Percentiles rank a stretch among this genome's conserved stretches.
phyloP scores from a whole-genome alignment of 2,797 vertebrate species.

The Neopelma chrysocephalum region DNA sequence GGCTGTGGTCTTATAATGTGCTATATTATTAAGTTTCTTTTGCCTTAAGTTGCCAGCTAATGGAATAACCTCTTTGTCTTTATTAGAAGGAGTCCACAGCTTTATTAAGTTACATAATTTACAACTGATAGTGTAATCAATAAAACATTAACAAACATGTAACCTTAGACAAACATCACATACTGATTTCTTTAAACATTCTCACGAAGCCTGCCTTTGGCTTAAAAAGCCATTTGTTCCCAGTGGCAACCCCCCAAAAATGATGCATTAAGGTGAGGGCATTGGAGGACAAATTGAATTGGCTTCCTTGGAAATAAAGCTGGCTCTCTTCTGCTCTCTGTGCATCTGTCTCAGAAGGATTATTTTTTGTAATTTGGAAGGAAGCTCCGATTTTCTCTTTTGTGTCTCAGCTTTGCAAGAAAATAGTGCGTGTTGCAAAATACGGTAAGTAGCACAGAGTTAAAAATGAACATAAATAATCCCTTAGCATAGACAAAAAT shows the following conservation, averaged over 20 bases:
- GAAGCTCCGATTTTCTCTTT: not conserved
- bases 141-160: constrained; percentile 77
- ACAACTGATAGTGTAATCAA: constrained; percentile 72
- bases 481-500: not conserved
- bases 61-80: constrained; percentile 72
- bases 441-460: not conserved
- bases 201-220: constrained; percentile 46
- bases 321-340: not conserved
- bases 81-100: constrained; percentile 54
- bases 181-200: constrained; percentile 71
- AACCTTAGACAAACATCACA: constrained; percentile 67
- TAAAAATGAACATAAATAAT: not conserved
- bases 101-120: constrained; percentile 79
- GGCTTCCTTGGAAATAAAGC: not conserved
- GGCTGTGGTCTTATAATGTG: constrained; percentile 50
- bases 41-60: constrained; percentile 70
- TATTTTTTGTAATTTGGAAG: not conserved
- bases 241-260: not conserved
- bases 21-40: constrained; percentile 63
- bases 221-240: not conserved
- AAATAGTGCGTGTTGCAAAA: not conserved
- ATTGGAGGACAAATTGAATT: not conserved
- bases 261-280: not conserved
- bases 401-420: not conserved
- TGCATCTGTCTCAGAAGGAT: not conserved